These are phyloP conservation scores for Sorex maritimensis DNA, from an alignment of 2,797 vertebrate species.

Conservation along the genomic window DNA sequence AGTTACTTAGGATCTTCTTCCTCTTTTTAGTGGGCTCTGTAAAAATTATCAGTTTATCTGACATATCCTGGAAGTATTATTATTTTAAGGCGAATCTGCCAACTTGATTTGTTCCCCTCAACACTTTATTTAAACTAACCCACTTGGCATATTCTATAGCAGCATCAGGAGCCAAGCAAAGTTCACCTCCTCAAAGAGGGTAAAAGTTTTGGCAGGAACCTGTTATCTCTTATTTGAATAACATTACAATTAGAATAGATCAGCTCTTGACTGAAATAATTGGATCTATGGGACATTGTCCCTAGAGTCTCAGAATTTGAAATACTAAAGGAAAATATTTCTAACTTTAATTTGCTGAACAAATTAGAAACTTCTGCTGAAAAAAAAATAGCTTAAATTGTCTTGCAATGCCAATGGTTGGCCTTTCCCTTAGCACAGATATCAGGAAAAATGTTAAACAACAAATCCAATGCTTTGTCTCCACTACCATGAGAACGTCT, in stretches of 20 bases:
- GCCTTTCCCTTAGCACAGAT: background rate
- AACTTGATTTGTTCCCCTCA: background rate
- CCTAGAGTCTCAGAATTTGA: slow-evolving; percentile 66
- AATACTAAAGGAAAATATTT: slow-evolving; percentile 17
- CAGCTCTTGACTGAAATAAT: slow-evolving; percentile 69
- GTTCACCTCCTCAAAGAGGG: background rate
- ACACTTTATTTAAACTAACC: background rate
- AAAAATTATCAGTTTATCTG: background rate
- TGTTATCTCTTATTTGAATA: slow-evolving; percentile 61
- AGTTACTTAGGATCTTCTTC: background rate
- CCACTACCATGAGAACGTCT: background rate
- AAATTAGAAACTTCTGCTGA: slow-evolving; percentile 53
- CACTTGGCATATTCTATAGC: background rate
- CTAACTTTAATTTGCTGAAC: slow-evolving; percentile 65
- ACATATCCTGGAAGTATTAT: background rate
- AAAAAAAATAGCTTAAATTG: slow-evolving; percentile 39
- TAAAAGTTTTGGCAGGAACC: background rate
- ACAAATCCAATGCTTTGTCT: background rate
- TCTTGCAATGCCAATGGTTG: background rate
- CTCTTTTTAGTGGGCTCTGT: background rate
- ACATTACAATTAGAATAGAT: slow-evolving; percentile 54
- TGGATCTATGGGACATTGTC: slow-evolving; percentile 80
- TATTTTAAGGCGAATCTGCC: background rate
- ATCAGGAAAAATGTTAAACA: background rate
- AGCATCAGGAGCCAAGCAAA: background rate